Conservation (phyloP, 2,888 invertebrate genomes). For the Brachyptera putata region DNA sequence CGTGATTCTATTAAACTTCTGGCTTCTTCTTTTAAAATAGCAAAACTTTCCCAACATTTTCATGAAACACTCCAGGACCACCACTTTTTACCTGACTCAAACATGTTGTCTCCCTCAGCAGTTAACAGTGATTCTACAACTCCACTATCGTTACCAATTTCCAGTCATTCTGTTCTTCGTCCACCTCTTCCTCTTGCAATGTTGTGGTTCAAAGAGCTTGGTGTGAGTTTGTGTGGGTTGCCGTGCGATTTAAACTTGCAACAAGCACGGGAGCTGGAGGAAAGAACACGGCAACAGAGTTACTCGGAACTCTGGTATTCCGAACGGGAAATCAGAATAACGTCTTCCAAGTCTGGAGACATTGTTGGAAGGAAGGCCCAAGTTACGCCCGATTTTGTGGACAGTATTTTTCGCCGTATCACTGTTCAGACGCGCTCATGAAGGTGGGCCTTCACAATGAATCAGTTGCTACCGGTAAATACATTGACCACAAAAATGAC, state of each 20-base stretch:
- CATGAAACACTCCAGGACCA: no score
- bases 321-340: background rate
- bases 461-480: background rate
- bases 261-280: background rate
- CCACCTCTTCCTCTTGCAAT: background rate
- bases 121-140: no score
- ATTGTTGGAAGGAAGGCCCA: background rate
- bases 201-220: background rate
- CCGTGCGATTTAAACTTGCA: background rate
- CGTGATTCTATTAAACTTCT: no score
- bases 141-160: no score
- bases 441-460: background rate
- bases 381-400: conserved; percentile 5
- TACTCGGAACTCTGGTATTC: background rate
- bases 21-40: no score
- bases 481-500: background rate
- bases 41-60: no score
- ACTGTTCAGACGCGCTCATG: background rate
- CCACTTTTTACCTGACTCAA: no score
- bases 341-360: background rate
- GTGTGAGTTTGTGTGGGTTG: background rate
- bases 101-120: no score
- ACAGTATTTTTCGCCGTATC: background rate
- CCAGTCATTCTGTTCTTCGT: no score
- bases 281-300: background rate